These are phyloP conservation scores for Asarcornis scutulata DNA, from an alignment of 2,113 vertebrate species.

Conservation along the genomic window DNA sequence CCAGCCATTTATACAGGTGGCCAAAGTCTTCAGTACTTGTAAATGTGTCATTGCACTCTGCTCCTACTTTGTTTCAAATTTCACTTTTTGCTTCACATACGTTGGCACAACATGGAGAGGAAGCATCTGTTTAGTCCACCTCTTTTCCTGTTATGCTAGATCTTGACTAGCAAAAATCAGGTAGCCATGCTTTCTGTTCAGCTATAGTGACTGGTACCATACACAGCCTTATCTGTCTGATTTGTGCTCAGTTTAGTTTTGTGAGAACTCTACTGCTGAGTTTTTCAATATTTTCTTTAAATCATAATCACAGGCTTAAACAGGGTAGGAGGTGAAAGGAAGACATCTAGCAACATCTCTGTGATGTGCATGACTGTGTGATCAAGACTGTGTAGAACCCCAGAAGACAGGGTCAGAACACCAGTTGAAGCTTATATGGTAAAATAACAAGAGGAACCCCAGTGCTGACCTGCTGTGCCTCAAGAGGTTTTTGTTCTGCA, in stretches of 20 bases:
- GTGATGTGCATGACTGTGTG: not conserved
- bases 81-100: not conserved
- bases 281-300: not conserved
- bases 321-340: not conserved
- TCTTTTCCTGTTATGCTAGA: not conserved
- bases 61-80: not conserved
- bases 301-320: not conserved
- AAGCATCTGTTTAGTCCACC: not conserved
- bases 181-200: not conserved
- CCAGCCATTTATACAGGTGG: conserved; percentile 10
- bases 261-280: not conserved
- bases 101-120: not conserved
- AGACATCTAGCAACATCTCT: not conserved
- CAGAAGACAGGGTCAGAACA: not conserved
- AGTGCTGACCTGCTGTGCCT: not conserved
- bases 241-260: not conserved
- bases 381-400: not conserved
- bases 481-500: not conserved
- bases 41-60: not conserved
- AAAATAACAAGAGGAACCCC: not conserved
- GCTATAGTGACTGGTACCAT: rapidly evolving
- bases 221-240: not conserved
- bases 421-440: not conserved
- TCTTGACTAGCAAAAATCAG: not conserved
- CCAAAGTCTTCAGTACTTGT: not conserved